Evolutionary conservation across 2,113 vertebrate species (phyloP).

Genomic region (Cynopterus brachyotis): DNA sequence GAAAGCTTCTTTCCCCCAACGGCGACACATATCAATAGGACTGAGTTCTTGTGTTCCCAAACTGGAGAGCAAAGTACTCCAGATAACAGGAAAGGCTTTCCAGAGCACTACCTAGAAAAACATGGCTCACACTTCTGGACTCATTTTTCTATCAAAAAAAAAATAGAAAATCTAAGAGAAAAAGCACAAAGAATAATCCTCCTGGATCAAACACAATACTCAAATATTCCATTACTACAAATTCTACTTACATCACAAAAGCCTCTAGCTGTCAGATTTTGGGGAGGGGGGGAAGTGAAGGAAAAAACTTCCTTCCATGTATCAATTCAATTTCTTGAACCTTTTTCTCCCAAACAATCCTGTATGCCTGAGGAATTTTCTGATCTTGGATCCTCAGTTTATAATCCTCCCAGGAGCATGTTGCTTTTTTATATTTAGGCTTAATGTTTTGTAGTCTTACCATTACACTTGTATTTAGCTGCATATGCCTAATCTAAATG

Average conservation of each 20-base stretch:
- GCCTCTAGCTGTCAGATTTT: constrained; percentile 45
- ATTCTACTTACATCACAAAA: constrained; percentile 35
- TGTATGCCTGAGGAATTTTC: neutral
- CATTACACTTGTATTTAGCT: neutral
- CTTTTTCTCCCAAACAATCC: neutral
- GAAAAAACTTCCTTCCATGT: neutral
- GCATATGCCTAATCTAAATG: neutral
- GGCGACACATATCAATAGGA: neutral
- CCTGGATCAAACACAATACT: constrained; percentile 36
- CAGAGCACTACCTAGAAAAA: neutral
- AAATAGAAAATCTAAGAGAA: constrained; percentile 57
- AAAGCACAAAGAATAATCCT: constrained; percentile 11
- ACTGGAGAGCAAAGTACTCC: neutral
- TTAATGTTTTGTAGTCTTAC: neutral
- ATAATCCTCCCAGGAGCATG: neutral
- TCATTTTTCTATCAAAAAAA: constrained; percentile 48
- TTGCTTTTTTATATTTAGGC: constrained; percentile 9
- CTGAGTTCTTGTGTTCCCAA: neutral
- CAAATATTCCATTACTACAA: constrained; percentile 17
- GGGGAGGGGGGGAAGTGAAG: neutral
- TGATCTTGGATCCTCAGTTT: neutral
- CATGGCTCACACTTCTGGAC: neutral
- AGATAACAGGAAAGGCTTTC: neutral
- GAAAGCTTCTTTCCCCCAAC: neutral
- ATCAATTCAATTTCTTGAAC: neutral